These are phyloP conservation scores for Archegozetes longisetosus DNA, from an alignment of 1,140 invertebrate genomes.

Conservation along the genomic window DNA sequence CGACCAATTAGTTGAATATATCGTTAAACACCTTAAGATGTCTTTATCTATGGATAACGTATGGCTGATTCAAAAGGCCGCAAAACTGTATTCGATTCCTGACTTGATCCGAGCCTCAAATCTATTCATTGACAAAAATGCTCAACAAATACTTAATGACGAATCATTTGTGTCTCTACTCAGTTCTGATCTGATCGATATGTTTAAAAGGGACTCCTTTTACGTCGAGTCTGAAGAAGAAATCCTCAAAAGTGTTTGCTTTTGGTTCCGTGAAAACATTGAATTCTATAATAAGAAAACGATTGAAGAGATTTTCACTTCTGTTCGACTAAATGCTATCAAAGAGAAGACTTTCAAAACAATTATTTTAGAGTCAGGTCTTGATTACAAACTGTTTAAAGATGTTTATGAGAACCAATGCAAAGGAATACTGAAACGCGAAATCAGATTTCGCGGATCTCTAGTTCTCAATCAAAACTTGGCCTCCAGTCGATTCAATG, in stretches of 20 bases:
- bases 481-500: not conserved
- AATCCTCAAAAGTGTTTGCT: not conserved
- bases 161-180: not conserved
- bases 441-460: not conserved
- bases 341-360: not conserved
- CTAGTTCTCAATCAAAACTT: not conserved
- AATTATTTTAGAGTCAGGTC: not conserved
- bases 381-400: not conserved
- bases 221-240: not conserved
- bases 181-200: not conserved
- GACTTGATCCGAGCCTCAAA: not conserved
- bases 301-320: not conserved
- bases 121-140: constrained; percentile 1
- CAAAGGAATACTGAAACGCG: not conserved
- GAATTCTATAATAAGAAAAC: not conserved
- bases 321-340: not conserved
- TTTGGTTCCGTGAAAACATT: not conserved
- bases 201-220: constrained; percentile 4
- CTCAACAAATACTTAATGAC: not conserved
- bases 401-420: not conserved
- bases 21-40: not conserved
- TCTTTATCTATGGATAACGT: not conserved
- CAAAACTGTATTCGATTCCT: not conserved
- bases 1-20: not conserved
- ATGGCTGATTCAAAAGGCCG: not conserved